A percentile compares a stretch with the other conserved stretches of the same genome.
Evolutionary conservation across 2,113 vertebrate genomes (phyloP).

Genomic region (Mastomys natalensis): DNA sequence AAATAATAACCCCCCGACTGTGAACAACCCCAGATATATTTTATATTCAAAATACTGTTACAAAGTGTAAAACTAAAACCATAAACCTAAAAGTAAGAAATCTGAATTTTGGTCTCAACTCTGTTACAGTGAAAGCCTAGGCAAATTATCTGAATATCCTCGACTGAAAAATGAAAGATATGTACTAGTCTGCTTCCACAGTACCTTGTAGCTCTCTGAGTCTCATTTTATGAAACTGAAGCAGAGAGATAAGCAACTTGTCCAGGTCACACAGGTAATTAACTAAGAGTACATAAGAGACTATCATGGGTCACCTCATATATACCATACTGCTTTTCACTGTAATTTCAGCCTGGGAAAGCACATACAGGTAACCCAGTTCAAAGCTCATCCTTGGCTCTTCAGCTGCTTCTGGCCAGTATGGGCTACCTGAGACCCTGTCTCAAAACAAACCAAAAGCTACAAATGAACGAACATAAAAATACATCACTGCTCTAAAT

Average conservation of each 20-base stretch:
- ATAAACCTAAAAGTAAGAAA: slow-evolving; percentile 29
- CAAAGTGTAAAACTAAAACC: not conserved
- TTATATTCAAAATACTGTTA: slow-evolving; percentile 17
- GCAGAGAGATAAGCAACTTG: slow-evolving; percentile 53
- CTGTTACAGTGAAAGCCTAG: slow-evolving; percentile 18
- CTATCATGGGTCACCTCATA: not conserved
- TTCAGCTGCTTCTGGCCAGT: not conserved
- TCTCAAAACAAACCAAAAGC: not conserved
- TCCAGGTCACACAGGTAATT: slow-evolving; percentile 25
- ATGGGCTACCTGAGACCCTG: not conserved
- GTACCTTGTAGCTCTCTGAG: slow-evolving; percentile 5
- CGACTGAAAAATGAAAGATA: slow-evolving; percentile 51
- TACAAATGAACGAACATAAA: not conserved
- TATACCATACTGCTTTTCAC: not conserved
- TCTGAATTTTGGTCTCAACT: slow-evolving; percentile 49
- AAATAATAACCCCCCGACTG: not conserved
- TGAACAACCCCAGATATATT: not conserved
- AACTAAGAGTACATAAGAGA: slow-evolving; percentile 11
- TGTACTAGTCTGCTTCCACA: slow-evolving; percentile 11
- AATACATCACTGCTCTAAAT: not conserved
- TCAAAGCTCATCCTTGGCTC: not conserved
- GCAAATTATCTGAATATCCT: slow-evolving; percentile 54
- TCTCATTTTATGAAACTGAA: slow-evolving; percentile 64
- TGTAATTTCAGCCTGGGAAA: not conserved
- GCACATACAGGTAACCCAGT: not conserved